Evolutionary conservation across 2,797 vertebrate species (phyloP).

Genomic region (Ctenopoma multispine): DNA sequence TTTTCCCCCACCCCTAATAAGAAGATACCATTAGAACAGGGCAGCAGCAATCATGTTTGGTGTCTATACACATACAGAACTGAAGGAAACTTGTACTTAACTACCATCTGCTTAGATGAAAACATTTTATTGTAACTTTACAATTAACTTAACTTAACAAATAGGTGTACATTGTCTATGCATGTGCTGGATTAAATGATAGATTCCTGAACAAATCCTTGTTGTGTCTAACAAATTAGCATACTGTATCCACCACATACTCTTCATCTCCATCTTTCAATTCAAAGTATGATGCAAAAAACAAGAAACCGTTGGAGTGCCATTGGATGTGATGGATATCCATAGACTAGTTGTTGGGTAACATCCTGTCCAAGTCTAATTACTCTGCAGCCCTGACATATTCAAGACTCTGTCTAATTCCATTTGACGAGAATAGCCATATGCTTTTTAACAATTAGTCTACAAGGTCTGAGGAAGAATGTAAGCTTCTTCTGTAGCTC

Average conservation of each 20-base stretch:
- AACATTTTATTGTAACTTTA: not conserved
- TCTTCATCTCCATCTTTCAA: conserved; percentile 58
- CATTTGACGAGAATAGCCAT: conserved; percentile 47
- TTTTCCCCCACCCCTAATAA: too few species aligned
- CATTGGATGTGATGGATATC: conserved; percentile 71
- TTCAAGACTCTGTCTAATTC: conserved; percentile 66
- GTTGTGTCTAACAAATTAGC: conserved; percentile 54
- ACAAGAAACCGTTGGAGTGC: conserved; percentile 56
- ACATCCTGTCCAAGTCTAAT: conserved; percentile 63
- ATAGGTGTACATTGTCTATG: not conserved
- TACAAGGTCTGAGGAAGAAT: conserved; percentile 22
- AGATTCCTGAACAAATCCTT: conserved; percentile 44
- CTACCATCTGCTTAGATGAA: not conserved
- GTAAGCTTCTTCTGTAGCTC: conserved; percentile 21
- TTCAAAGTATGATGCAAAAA: conserved; percentile 62
- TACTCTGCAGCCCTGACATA: conserved; percentile 70
- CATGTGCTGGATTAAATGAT: conserved; percentile 19
- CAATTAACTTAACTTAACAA: too few species aligned
- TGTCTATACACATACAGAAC: not conserved
- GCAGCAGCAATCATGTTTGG: not conserved
- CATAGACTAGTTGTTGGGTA: conserved; percentile 59
- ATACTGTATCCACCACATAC: conserved; percentile 38
- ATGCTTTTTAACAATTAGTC: conserved; percentile 51
- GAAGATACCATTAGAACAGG: conserved; percentile 35
- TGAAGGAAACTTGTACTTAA: too few species aligned